phyloP scores from a whole-genome alignment of 2,113 vertebrate species.

The Megaleporinus macrocephalus region DNA sequence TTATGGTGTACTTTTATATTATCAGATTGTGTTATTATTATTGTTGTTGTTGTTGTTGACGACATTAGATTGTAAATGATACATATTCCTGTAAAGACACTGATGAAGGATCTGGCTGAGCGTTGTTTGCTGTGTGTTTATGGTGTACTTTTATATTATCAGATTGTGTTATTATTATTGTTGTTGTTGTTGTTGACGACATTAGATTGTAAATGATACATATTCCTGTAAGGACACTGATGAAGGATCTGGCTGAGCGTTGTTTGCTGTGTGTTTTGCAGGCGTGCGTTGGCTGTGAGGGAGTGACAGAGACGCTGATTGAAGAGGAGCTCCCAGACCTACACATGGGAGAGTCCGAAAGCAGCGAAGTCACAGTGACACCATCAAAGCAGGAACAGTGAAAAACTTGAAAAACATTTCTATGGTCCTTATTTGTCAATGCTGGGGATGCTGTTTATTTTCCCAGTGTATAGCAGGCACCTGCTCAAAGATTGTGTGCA shows the following conservation, averaged over 20 bases:
- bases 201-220: too few relatives aligned
- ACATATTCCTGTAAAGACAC: too few relatives aligned
- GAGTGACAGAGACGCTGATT: conserved; percentile 58
- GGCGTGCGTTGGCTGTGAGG: conserved; percentile 86
- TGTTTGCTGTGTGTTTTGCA: conserved; percentile 59
- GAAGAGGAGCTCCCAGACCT: conserved; percentile 77
- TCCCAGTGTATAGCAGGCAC: background rate
- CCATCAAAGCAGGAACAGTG: conserved; percentile 53
- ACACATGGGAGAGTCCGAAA: conserved; percentile 74
- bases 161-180: too few relatives aligned
- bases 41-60: too few relatives aligned
- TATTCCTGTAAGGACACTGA: too few relatives aligned
- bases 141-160: too few relatives aligned
- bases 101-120: too few relatives aligned
- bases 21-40: too few relatives aligned
- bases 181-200: too few relatives aligned
- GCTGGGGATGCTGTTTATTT: background rate
- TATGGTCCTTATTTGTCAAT: background rate
- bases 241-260: background rate
- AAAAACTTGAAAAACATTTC: conserved; percentile 53
- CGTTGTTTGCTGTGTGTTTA: conserved; percentile 35
- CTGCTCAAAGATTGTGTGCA: background rate
- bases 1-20: too few relatives aligned
- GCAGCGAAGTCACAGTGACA: conserved; percentile 61
- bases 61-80: too few relatives aligned